phyloP scores from a whole-genome alignment of 2,113 vertebrate genomes.

The Rana temporaria region DNA sequence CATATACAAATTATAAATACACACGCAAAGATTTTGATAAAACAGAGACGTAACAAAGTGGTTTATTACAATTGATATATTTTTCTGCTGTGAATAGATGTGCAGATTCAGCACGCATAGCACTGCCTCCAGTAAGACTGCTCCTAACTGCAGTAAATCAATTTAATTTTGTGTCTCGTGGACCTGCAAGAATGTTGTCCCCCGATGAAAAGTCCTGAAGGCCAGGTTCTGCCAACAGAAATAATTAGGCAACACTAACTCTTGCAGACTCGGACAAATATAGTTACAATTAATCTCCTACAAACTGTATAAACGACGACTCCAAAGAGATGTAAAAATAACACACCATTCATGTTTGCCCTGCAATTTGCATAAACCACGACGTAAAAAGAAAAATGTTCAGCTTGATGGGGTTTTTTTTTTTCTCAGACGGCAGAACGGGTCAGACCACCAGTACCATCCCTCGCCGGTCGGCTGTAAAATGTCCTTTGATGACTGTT shows the following conservation, averaged over 20 bases:
- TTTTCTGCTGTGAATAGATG: no score
- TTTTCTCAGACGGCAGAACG: conserved; percentile 5
- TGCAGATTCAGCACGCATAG: no score
- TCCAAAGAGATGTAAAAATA: conserved; percentile 51
- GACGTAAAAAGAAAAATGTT: conserved; percentile 35
- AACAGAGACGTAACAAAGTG: no score
- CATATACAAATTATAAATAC: no score
- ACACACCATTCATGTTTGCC: conserved; percentile 39
- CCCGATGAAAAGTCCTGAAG: conserved; percentile 27
- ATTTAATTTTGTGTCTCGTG: conserved; percentile 35
- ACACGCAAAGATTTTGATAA: no score
- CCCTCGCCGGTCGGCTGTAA: not conserved
- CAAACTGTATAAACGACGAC: conserved; percentile 46
- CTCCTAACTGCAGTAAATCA: conserved; percentile 37
- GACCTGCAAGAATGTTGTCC: conserved; percentile 47
- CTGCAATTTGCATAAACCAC: conserved; percentile 53
- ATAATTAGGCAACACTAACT: conserved; percentile 56
- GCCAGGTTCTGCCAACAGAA: conserved; percentile 45
- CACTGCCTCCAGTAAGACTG: no score
- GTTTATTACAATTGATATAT: no score
- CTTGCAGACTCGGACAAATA: conserved; percentile 53
- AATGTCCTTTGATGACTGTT: conserved; percentile 36
- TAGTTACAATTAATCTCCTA: conserved; percentile 54
- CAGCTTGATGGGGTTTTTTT: conserved; percentile 12
- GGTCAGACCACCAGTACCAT: conserved; percentile 44